phyloP scores from a whole-genome alignment of 1,140 invertebrate species.

The Mya arenaria region DNA sequence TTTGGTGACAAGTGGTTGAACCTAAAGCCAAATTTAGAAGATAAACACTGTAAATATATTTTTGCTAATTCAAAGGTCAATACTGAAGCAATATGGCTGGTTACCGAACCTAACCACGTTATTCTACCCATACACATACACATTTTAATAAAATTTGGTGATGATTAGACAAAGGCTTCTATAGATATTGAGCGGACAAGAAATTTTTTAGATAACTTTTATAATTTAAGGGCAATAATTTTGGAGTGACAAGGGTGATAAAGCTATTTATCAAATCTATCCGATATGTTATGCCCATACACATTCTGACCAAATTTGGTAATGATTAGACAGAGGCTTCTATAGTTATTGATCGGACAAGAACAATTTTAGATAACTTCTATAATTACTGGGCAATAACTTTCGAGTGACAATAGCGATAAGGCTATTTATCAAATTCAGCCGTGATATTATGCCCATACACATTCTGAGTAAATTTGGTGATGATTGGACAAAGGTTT shows the following conservation, averaged over 20 bases:
- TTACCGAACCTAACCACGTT: too few species aligned
- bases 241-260: neutral
- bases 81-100: too few species aligned
- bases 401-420: neutral
- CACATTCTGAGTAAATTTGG: neutral
- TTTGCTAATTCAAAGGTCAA: too few species aligned
- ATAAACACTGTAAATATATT: too few species aligned
- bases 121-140: too few species aligned
- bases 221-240: neutral
- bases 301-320: neutral
- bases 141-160: too few species aligned
- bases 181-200: neutral
- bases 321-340: neutral
- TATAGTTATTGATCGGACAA: neutral
- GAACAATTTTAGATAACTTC: neutral
- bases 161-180: too few species aligned
- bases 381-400: neutral
- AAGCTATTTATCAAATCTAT: neutral
- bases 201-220: neutral
- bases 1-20: too few species aligned
- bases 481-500: neutral
- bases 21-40: too few species aligned
- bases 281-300: neutral
- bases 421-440: neutral
- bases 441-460: neutral